Percentiles rank a stretch among this genome's conserved stretches.
Conservation (phyloP, 2,113 vertebrate genomes). For the Piprites chloris region DNA sequence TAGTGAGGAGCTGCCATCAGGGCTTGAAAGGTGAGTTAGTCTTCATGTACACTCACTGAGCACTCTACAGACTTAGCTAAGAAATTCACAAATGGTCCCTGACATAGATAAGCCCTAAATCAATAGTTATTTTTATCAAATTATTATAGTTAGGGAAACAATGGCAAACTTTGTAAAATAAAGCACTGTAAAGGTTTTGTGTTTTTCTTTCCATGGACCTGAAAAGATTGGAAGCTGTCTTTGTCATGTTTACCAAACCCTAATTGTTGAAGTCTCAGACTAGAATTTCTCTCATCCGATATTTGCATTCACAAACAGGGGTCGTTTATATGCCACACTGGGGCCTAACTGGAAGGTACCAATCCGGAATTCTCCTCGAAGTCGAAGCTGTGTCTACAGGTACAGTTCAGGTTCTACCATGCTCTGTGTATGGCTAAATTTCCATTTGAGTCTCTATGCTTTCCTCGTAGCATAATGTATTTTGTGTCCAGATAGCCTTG, state of each 20-base stretch:
- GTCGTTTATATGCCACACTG: conserved; percentile 92
- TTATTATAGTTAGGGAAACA: neutral
- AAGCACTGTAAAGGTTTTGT: neutral
- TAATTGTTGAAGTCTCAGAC: neutral
- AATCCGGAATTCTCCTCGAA: conserved; percentile 86
- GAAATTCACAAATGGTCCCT: neutral
- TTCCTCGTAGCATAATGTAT: neutral
- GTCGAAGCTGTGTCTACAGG: conserved; percentile 91
- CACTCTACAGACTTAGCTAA: conserved; percentile 13
- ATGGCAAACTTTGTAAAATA: neutral
- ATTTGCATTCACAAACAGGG: conserved; percentile 83
- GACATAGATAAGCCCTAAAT: conserved; percentile 7
- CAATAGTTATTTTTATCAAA: neutral
- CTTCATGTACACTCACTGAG: conserved; percentile 29
- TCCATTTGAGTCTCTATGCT: neutral
- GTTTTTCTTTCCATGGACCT: neutral
- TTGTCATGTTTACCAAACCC: neutral
- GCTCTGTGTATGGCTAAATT: neutral
- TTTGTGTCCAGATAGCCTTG: neutral
- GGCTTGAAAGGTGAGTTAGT: conserved; percentile 89
- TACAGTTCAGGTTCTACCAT: conserved; percentile 66
- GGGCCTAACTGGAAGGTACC: conserved; percentile 96
- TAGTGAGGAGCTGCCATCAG: conserved; percentile 88
- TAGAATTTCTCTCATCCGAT: conserved; percentile 16
- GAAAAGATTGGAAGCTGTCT: neutral